Evolutionary conservation across 2,113 vertebrate genomes (phyloP).

Genomic region (Diphyllodes magnificus): DNA sequence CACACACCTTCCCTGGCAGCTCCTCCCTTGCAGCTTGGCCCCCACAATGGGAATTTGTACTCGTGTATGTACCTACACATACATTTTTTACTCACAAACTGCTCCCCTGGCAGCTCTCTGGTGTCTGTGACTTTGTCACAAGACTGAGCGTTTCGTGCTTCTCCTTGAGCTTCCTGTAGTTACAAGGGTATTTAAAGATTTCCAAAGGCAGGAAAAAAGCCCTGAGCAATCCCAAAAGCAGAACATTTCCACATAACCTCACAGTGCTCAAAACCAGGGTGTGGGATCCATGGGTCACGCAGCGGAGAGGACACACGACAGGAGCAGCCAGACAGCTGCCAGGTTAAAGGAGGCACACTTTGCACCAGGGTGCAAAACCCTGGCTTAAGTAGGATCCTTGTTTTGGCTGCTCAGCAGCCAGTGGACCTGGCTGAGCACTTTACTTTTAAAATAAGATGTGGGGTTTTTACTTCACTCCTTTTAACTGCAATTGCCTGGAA

Average conservation of each 20-base stretch:
- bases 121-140: background rate
- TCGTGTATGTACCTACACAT: background rate
- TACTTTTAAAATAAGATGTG: background rate
- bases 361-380: background rate
- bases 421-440: background rate
- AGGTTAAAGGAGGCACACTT: background rate
- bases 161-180: background rate
- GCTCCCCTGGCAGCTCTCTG: background rate
- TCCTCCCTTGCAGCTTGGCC: background rate
- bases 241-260: accelerated
- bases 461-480: background rate
- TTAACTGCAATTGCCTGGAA: background rate
- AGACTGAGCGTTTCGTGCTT: background rate
- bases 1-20: background rate
- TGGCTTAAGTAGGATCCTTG: background rate
- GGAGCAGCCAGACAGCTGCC: background rate
- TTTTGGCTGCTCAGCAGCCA: background rate
- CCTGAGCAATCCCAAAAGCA: background rate
- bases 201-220: background rate
- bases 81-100: background rate
- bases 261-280: background rate
- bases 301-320: background rate
- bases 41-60: background rate
- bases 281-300: background rate
- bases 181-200: background rate